Percentiles rank a stretch among this genome's conserved stretches.
phyloP scores from a whole-genome alignment of 37 sponge, comb jelly and placozoan genomes.

The Mnemiopsis leidyi region DNA sequence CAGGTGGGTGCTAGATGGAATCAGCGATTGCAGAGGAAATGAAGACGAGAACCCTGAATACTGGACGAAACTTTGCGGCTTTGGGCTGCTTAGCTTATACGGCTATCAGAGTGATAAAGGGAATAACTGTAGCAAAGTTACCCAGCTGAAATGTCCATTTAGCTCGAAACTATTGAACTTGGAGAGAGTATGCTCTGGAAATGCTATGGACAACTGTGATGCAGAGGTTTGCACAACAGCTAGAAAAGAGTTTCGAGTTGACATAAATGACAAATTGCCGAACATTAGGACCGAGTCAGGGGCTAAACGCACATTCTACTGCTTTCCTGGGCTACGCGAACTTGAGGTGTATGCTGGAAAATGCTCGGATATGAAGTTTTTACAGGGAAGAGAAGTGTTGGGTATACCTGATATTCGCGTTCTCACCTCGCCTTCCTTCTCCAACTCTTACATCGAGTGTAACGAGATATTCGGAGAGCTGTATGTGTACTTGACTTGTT shows the following conservation, averaged over 20 bases:
- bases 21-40: neutral
- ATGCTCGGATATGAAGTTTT: too few relatives aligned
- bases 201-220: neutral
- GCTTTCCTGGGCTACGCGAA: too few relatives aligned
- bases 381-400: too few relatives aligned
- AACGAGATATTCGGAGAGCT: too few relatives aligned
- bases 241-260: neutral
- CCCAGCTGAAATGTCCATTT: neutral
- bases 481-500: too few relatives aligned
- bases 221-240: neutral
- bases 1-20: neutral
- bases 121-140: neutral
- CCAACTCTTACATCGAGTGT: too few relatives aligned
- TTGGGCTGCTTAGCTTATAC: neutral
- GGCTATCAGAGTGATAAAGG: neutral
- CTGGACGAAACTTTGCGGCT: neutral
- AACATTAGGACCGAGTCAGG: too few relatives aligned
- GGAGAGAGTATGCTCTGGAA: neutral
- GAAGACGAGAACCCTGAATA: neutral
- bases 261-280: neutral
- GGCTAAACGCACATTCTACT: too few relatives aligned
- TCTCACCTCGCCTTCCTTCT: too few relatives aligned
- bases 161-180: neutral
- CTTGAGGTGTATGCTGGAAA: too few relatives aligned
- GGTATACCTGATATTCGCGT: too few relatives aligned